phyloP scores from a whole-genome alignment of 2,888 invertebrate species.

The Platycheirus albimanus region DNA sequence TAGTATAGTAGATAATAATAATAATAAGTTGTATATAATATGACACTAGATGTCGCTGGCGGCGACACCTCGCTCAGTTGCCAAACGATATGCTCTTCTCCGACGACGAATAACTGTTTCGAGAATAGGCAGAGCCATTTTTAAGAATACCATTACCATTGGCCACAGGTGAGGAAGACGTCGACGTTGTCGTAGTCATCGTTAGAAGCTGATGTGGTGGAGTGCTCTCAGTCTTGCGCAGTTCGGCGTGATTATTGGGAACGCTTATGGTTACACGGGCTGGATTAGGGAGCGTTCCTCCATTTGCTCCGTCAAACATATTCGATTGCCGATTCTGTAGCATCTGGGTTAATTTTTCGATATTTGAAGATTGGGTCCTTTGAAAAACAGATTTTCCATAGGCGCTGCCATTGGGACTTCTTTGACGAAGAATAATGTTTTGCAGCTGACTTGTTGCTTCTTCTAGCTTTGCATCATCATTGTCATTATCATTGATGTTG shows the following conservation, averaged over 20 bases:
- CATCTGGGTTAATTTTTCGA: conserved; percentile 75
- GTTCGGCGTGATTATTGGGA: conserved; percentile 73
- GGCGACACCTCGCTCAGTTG: conserved; percentile 76
- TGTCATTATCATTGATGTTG: neutral
- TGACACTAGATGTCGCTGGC: conserved; percentile 71
- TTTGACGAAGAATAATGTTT: conserved; percentile 66
- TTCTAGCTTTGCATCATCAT: conserved; percentile 82
- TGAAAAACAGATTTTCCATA: conserved; percentile 69
- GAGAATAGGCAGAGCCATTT: conserved; percentile 78
- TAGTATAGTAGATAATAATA: neutral
- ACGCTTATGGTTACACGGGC: conserved; percentile 72
- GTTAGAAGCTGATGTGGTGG: conserved; percentile 64
- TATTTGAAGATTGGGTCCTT: conserved; percentile 75
- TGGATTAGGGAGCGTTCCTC: conserved; percentile 61
- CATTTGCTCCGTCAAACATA: conserved; percentile 38
- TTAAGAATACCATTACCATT: conserved; percentile 84
- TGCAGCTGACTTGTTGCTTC: conserved; percentile 66
- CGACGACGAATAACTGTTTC: conserved; percentile 75
- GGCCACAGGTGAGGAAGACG: conserved; percentile 6
- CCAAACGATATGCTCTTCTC: conserved; percentile 82
- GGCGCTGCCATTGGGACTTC: conserved; percentile 60
- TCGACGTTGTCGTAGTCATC: neutral
- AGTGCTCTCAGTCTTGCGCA: conserved; percentile 78
- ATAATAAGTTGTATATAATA: conserved; percentile 46
- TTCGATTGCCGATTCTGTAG: conserved; percentile 74